Evolutionary conservation across 1,140 invertebrate genomes (phyloP), one percentile per base, ranked within the genome.

Genomic region (Dinothrombium tinctorium): DNA sequence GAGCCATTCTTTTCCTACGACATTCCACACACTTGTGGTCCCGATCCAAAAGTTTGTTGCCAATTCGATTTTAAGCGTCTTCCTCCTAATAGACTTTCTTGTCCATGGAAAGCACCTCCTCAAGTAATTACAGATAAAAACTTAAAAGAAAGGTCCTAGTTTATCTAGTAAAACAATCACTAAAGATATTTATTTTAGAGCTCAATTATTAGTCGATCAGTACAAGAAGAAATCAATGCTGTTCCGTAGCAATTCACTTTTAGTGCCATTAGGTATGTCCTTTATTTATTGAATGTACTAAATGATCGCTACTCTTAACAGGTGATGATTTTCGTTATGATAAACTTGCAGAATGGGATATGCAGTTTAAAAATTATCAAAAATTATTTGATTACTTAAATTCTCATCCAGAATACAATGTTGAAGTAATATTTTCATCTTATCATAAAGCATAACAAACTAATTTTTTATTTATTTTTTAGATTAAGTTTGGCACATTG

Each of bases 1-100:
- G 94, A 96, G 83, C 92, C 92, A 12, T 99, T 98, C 59, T 96
- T 95, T 59, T 86, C 81, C 28, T 99, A 99, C 54, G 90, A 95
- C 56, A 69, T 96, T 8, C 90, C 90, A 4, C 89, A 96, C 53
- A 87, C 90, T 0, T 99, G 92, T 62, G 92, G 92, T 0, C 92
- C 92, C 0, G 84, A 96, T 65, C 87, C 86, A 1, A 86, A 83
- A 61, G 60, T 89, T 21, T 98, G 92, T 56, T 92, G 90, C 55
- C 86, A 96, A 58, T 99, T 96, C 64, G 94, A 99, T 63, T 99
- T 98, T 54, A 79, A 78, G 52, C 65, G 87, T 31, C 61, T 94
- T 36, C 74, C 76, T 3, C 72, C 70, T n/a, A 76, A 74, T 48
- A 49, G 73, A 24, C 50, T 59, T 0, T 70, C 63, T 4, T 96